These are phyloP conservation scores for Strigops habroptila DNA, from an alignment of 2,113 vertebrate species.

Conservation along the genomic window DNA sequence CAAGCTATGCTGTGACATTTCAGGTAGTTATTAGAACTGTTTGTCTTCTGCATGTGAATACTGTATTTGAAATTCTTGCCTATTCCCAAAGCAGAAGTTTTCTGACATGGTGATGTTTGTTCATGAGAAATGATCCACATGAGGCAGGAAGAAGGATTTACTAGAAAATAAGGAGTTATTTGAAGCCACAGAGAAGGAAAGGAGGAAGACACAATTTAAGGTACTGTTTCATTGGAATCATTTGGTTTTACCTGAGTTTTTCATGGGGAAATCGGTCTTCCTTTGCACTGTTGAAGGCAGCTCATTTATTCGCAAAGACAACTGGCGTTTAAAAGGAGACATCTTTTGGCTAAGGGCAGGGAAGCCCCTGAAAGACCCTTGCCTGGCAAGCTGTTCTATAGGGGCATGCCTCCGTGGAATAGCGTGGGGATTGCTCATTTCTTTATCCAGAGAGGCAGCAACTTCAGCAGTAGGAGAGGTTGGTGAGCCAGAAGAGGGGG, in stretches of 20 bases:
- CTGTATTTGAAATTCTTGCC: background rate
- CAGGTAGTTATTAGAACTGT: background rate
- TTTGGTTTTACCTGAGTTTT: constrained; percentile 84
- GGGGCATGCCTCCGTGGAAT: constrained; percentile 94
- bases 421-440: constrained; percentile 81
- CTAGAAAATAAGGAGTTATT: background rate
- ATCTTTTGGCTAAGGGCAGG: constrained; percentile 96
- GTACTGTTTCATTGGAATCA: background rate
- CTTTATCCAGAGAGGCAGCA: constrained; percentile 75
- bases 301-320: constrained; percentile 95
- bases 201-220: background rate
- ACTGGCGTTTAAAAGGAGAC: constrained; percentile 95
- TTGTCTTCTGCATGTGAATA: background rate
- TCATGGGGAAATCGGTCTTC: constrained; percentile 94
- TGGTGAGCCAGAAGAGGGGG: constrained; percentile 78
- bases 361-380: constrained; percentile 96
- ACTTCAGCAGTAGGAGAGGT: constrained; percentile 82
- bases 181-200: background rate
- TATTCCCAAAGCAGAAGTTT: background rate
- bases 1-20: background rate
- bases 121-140: background rate
- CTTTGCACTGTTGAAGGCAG: constrained; percentile 95
- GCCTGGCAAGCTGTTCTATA: constrained; percentile 90
- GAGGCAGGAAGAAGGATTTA: background rate
- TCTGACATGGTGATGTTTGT: background rate